phyloP scores from a whole-genome alignment of 92 coral and sea anemone genomes.

The Blastomussa wellsi region DNA sequence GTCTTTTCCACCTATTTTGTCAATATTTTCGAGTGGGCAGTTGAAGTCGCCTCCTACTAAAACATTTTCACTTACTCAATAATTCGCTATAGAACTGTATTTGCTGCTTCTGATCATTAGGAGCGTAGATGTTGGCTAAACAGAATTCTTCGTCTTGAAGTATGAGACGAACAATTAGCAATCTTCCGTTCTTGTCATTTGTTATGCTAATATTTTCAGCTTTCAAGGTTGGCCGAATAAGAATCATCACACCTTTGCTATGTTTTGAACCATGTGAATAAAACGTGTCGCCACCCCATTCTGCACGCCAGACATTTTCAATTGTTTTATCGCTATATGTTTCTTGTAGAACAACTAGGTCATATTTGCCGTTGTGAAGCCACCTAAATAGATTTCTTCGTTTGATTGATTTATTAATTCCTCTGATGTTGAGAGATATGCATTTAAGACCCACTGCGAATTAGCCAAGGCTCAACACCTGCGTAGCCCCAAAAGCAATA shows the following conservation, averaged over 20 bases:
- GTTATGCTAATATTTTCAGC: not conserved
- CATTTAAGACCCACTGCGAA: not conserved
- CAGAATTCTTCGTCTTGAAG: too few species aligned
- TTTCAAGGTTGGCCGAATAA: not conserved
- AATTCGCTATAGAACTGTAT: too few species aligned
- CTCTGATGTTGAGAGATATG: not conserved
- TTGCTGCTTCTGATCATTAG: too few species aligned
- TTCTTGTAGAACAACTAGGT: not conserved
- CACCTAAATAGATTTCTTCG: not conserved
- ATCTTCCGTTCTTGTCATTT: not conserved
- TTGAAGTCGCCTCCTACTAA: constrained; percentile 36
- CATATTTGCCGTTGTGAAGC: constrained; percentile 3
- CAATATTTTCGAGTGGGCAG: constrained; percentile 32
- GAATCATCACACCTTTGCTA: constrained; percentile 12
- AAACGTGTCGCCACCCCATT: constrained; percentile 1
- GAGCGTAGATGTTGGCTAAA: too few species aligned
- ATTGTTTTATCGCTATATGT: not conserved
- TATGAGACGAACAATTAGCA: not conserved
- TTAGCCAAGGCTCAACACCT: not conserved
- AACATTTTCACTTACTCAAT: too few species aligned
- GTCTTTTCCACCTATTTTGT: constrained; percentile 41
- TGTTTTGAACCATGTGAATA: not conserved
- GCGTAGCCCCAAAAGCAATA: not conserved
- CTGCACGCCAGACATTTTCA: not conserved
- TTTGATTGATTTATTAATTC: not conserved